These are phyloP conservation scores for Pristionchus exspectatus DNA, from an alignment of 2,888 invertebrate species.

Conservation along the genomic window DNA sequence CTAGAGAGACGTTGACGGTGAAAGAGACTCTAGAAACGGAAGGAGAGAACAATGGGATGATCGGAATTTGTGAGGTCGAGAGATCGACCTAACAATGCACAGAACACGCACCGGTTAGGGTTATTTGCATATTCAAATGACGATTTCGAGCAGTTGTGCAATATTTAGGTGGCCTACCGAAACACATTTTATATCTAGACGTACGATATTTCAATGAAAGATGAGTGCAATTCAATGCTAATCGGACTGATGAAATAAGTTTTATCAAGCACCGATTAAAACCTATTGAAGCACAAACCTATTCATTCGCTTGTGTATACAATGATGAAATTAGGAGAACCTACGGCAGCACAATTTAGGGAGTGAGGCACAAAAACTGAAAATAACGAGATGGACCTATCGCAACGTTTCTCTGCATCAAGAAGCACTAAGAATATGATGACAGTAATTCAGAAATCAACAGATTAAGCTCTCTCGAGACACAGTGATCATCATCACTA, in stretches of 20 bases:
- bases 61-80: background rate
- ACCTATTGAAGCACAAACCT: background rate
- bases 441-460: background rate
- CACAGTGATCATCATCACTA: background rate
- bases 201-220: too few species aligned
- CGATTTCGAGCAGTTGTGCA: too few species aligned
- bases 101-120: background rate
- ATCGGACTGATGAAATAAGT: too few species aligned
- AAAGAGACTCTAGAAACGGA: constrained; percentile 1
- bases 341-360: too few species aligned
- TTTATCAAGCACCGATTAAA: background rate
- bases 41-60: background rate
- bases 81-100: background rate
- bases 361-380: too few species aligned
- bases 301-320: background rate
- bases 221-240: too few species aligned
- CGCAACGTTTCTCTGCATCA: background rate
- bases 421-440: background rate
- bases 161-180: too few species aligned
- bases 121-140: too few species aligned
- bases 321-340: too few species aligned
- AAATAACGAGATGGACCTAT: too few species aligned
- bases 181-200: too few species aligned
- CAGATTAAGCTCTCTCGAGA: background rate
- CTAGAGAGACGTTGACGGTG: background rate